phyloP scores from a whole-genome alignment of 1,140 invertebrate genomes.

The Drosophila grimshawi region DNA sequence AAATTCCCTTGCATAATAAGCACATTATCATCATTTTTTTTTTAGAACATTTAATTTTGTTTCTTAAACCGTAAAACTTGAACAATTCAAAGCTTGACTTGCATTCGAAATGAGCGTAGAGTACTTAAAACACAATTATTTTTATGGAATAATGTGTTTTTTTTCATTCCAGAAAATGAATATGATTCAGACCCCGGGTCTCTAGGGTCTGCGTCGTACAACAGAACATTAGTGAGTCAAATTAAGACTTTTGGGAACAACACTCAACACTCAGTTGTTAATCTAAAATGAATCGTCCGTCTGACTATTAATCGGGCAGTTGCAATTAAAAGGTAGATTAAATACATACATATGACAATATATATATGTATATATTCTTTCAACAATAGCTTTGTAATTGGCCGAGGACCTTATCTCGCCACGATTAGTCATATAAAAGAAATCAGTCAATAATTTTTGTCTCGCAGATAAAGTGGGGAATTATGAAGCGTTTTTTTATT shows the following conservation, averaged over 20 bases:
- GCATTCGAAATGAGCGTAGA: conserved; percentile 25
- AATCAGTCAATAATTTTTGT: neutral
- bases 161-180: neutral
- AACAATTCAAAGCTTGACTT: conserved; percentile 25
- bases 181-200: conserved; percentile 33
- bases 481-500: conserved; percentile 31
- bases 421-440: conserved; percentile 58
- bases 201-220: neutral
- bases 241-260: conserved; percentile 11
- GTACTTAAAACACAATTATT: neutral
- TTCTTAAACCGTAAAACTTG: conserved; percentile 9
- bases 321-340: conserved; percentile 22
- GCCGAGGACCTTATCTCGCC: conserved; percentile 15
- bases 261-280: conserved; percentile 9
- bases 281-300: conserved; percentile 19
- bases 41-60: conserved; percentile 24
- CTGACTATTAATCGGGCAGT: conserved; percentile 5
- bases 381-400: too few species aligned
- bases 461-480: conserved; percentile 3
- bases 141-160: neutral
- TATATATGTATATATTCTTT: too few species aligned
- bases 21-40: conserved; percentile 13
- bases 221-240: conserved; percentile 21
- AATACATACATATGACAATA: neutral
- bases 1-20: neutral